Conservation (phyloP, 92 coral and sea anemone species). For the Phenganax subtilis region DNA sequence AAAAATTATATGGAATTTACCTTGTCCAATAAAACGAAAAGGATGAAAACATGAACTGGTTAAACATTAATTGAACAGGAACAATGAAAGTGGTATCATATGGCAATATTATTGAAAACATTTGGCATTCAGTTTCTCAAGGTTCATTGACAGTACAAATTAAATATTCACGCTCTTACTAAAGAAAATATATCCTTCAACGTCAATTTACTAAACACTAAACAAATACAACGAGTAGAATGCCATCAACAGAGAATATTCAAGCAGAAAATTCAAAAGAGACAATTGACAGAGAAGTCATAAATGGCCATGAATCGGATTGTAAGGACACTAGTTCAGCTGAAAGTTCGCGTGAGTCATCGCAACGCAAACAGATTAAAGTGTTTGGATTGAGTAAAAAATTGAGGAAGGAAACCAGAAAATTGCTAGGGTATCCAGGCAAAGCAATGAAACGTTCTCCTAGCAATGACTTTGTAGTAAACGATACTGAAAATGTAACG, state of each 20-base stretch:
- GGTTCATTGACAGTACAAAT: conserved; percentile 1
- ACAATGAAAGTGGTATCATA: not conserved
- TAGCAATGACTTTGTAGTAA: not conserved
- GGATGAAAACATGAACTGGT: not conserved
- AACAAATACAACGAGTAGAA: conserved; percentile 6
- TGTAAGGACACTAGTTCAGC: not conserved
- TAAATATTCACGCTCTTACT: not conserved
- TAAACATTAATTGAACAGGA: not conserved
- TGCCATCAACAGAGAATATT: conserved; percentile 17
- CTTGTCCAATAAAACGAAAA: not conserved
- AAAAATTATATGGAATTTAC: not conserved
- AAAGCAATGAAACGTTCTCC: conserved; percentile 19
- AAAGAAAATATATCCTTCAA: not conserved
- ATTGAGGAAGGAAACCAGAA: conserved; percentile 27
- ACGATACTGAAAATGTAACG: not conserved
- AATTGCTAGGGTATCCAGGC: conserved; percentile 27
- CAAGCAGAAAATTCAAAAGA: conserved; percentile 17
- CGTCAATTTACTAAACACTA: conserved; percentile 2
- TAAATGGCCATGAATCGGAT: not conserved
- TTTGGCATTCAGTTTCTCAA: not conserved
- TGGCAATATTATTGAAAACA: not conserved
- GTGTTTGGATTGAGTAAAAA: not conserved
- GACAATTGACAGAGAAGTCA: not conserved
- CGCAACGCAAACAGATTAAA: not conserved
- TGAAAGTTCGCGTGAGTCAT: not conserved